Evolutionary conservation across 2,113 vertebrate genomes (phyloP).

Genomic region (Amia ocellicauda): DNA sequence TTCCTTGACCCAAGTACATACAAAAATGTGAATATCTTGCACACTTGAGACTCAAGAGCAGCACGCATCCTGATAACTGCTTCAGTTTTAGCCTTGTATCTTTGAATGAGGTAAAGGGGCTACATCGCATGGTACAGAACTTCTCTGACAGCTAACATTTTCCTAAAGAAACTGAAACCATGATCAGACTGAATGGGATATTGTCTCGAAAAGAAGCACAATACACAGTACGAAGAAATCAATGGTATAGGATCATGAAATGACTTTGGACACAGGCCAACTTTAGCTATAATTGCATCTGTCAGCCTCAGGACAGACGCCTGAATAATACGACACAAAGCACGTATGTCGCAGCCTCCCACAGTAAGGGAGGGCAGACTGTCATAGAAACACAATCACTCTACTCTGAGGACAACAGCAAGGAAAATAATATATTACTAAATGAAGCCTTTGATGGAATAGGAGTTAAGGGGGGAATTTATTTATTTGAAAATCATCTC

Average conservation of each 20-base stretch:
- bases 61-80: neutral
- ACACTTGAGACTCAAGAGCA: no score
- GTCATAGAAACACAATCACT: neutral
- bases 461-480: no score
- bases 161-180: neutral
- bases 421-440: neutral
- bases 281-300: conserved; percentile 7
- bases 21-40: no score
- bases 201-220: neutral
- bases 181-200: neutral
- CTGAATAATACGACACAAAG: neutral
- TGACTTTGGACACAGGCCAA: neutral
- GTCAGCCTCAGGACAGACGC: conserved; percentile 1
- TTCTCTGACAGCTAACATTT: neutral
- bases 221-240: neutral
- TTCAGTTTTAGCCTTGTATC: neutral
- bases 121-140: no score
- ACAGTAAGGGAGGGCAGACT: neutral
- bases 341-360: neutral
- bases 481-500: no score
- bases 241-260: neutral
- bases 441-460: neutral
- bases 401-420: neutral
- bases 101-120: no score
- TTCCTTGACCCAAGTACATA: no score